Base-by-base conservation (phyloP, 2,888 invertebrate species). In the Palloptera scutellata region DNA sequence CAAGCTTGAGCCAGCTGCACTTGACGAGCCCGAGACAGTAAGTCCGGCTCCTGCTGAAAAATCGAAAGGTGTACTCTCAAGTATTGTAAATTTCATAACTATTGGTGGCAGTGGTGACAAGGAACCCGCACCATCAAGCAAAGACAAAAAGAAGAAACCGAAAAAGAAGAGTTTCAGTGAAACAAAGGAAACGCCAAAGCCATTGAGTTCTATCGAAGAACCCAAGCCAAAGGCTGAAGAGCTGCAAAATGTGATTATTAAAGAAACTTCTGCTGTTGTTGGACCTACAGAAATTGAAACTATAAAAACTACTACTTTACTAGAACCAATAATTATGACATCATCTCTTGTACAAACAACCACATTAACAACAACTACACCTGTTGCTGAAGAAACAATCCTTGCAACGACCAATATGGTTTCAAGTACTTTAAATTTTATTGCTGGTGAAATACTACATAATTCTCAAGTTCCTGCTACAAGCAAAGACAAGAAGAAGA, bases 141-240 rank as follows among this genome's bases (percentile, higher is more conserved):
- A 19, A 45, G 81, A 70, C 48, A 67, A 67, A 85, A 87, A 78
- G 86, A 87, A 77, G 85, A 86, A 77, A 72, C 76, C 52, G 70
- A 80, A 59, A 81, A 84, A 72, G 77, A 81, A 63, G 78, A 83
- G 41, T 73, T 57, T 53, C 48, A 8, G 15, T 48, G 48, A 48
- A 74, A 82, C 71, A 42, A 67, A 61, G 13, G 15, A 48, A 13
- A 48, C 13, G n/a, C n/a, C 48, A 6, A 30, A 2, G 30, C 30
- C 30, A 30, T 30, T 30, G 30, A 30, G 30, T 30, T 30, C 30
- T 2, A 30, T 30, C 30, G 30, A 30, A 30, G 30, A 30, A 6
- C 30, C 6, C 30, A 30, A 30, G 30, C 30, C 30, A 30, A 30
- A 52, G 53, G 8, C 30, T 30, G 30, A 30, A 30, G 30, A 30